Evolutionary conservation across 2,113 vertebrate species (phyloP).

Genomic region (Hoplias malabaricus): DNA sequence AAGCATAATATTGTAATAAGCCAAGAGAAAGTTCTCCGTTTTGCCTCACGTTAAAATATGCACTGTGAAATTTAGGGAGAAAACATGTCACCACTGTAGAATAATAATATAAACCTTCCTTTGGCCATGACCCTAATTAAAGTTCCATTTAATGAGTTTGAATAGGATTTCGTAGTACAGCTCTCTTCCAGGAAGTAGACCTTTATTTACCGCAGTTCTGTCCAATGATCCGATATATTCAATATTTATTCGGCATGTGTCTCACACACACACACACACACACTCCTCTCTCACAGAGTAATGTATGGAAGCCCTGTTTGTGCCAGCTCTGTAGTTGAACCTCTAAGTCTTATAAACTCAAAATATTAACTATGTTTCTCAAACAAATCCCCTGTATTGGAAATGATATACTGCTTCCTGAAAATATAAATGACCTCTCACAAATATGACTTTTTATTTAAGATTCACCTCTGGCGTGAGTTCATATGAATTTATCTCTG

Average conservation of each 20-base stretch:
- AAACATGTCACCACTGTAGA: not conserved
- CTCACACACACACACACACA: not conserved
- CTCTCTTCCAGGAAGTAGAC: not conserved
- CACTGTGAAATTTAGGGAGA: constrained; percentile 33
- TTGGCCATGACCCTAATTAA: not conserved
- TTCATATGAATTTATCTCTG: no score
- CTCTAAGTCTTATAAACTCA: no score
- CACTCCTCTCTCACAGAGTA: not conserved
- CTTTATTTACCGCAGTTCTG: not conserved
- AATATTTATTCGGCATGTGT: not conserved
- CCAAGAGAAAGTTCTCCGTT: not conserved
- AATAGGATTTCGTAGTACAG: not conserved
- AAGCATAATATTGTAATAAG: constrained; percentile 1
- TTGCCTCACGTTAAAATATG: constrained; percentile 5
- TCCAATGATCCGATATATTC: not conserved
- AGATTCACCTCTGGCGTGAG: no score
- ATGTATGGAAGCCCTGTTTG: not conserved
- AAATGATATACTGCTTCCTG: no score
- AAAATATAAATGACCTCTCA: no score
- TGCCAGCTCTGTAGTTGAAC: no score
- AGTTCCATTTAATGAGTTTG: not conserved
- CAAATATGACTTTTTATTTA: no score
- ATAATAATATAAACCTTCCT: not conserved
- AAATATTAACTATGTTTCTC: no score
- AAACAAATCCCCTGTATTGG: no score